A percentile compares a stretch with the other conserved stretches of the same genome.
Evolutionary conservation across 2,113 vertebrate genomes (phyloP).

Genomic region (Oreochromis aureus): DNA sequence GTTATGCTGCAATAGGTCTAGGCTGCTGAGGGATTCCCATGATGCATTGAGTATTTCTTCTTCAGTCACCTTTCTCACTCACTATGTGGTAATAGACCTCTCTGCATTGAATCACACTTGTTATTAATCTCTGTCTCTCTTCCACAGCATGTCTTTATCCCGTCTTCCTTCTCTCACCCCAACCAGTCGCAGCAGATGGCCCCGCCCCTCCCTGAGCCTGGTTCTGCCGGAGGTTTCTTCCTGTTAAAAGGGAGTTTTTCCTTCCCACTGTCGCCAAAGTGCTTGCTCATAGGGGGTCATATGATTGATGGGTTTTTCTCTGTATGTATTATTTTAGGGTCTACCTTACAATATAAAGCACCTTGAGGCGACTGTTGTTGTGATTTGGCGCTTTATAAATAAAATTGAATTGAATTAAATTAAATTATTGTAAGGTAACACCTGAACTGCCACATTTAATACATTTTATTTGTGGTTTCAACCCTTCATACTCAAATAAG

Average conservation of each 20-base stretch:
- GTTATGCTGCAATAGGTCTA: rapidly evolving
- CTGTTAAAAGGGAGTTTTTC: too few species aligned
- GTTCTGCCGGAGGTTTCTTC: too few species aligned
- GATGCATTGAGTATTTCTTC: rapidly evolving
- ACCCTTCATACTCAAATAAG: background rate
- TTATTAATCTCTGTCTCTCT: background rate
- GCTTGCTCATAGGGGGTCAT: rapidly evolving
- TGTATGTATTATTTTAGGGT: background rate
- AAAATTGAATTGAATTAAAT: background rate
- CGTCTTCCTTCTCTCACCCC: background rate
- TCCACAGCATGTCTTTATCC: rapidly evolving
- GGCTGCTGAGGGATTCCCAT: rapidly evolving
- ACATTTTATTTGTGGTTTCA: background rate
- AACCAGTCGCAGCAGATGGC: rapidly evolving
- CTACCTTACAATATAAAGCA: background rate
- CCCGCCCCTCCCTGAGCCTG: too few species aligned
- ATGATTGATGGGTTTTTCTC: background rate
- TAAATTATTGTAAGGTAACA: background rate
- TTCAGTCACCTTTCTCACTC: background rate
- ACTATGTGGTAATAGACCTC: rapidly evolving
- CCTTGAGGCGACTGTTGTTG: background rate
- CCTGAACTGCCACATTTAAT: background rate
- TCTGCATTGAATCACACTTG: rapidly evolving
- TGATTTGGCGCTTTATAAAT: rapidly evolving
- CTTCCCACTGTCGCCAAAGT: rapidly evolving